phyloP scores from a whole-genome alignment of 2,113 vertebrate species.

The Macroglossus sobrinus region DNA sequence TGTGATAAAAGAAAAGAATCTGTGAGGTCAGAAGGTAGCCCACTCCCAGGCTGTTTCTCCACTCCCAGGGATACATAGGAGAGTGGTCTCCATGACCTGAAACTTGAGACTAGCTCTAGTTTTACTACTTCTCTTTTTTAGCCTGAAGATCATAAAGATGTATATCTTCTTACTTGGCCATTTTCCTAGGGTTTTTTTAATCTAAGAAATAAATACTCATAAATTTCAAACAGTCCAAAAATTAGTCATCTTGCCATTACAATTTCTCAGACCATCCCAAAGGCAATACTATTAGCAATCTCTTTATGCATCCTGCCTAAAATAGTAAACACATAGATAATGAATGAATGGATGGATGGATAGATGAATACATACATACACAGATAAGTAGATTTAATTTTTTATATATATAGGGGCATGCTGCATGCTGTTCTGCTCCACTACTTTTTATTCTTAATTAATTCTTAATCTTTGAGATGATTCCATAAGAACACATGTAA shows the following conservation, averaged over 20 bases:
- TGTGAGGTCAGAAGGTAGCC: not conserved
- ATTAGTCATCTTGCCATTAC: not conserved
- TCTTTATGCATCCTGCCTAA: not conserved
- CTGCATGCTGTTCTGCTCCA: not conserved
- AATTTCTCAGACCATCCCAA: not conserved
- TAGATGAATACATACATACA: not conserved
- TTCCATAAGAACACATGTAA: not conserved
- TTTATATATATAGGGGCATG: not conserved
- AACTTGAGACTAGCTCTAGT: not conserved
- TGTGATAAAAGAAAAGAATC: not conserved
- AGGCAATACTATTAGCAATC: not conserved
- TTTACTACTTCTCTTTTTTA: not conserved
- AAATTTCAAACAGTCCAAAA: conserved; percentile 21
- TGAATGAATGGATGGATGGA: not conserved
- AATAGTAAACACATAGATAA: not conserved
- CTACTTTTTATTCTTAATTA: not conserved
- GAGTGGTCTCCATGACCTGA: not conserved
- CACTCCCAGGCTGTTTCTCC: not conserved
- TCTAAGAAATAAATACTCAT: conserved; percentile 7
- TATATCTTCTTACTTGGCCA: not conserved
- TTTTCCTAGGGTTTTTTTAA: conserved; percentile 14
- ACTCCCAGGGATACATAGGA: not conserved
- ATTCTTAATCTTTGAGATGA: not conserved
- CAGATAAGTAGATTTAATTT: not conserved
- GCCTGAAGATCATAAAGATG: not conserved